Evolutionary conservation across 2,888 invertebrate species (phyloP).

Genomic region (Diachrysia chrysitis): DNA sequence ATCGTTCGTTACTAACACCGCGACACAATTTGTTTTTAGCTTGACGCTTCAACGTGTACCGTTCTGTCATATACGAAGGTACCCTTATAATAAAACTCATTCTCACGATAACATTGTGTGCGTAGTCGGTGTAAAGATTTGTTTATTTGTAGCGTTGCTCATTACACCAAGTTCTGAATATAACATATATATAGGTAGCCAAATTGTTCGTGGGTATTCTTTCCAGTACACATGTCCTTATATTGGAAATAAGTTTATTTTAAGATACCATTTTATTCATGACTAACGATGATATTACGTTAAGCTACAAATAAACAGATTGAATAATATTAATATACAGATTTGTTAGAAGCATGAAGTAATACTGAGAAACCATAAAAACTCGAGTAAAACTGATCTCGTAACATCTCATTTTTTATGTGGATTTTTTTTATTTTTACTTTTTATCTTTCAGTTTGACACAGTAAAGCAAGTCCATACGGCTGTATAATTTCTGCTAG

Average conservation of each 20-base stretch:
- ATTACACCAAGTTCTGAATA: slow-evolving; percentile 11
- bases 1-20: slow-evolving; percentile 62
- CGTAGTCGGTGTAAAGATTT: slow-evolving; percentile 38
- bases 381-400: slow-evolving; percentile 54
- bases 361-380: slow-evolving; percentile 53
- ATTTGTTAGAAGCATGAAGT: slow-evolving; percentile 56
- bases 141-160: slow-evolving; percentile 47
- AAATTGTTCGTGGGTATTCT: slow-evolving; percentile 12
- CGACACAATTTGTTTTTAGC: slow-evolving; percentile 60
- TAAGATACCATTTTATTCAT: slow-evolving; percentile 14
- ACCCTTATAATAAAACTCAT: slow-evolving; percentile 49
- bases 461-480: slow-evolving; percentile 38
- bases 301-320: slow-evolving; percentile 50
- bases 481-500: slow-evolving; percentile 45
- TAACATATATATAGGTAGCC: slow-evolving; percentile 6
- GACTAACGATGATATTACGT: slow-evolving; percentile 13
- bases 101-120: slow-evolving; percentile 44
- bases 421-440: slow-evolving; percentile 38
- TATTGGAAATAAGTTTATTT: slow-evolving; percentile 18
- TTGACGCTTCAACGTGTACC: slow-evolving; percentile 61
- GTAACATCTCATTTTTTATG: slow-evolving; percentile 44
- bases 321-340: slow-evolving; percentile 44
- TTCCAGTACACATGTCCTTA: slow-evolving; percentile 11
- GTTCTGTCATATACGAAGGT: slow-evolving; percentile 48
- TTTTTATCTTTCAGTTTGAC: slow-evolving; percentile 31